Percentiles rank a stretch among this genome's conserved stretches.
phyloP scores from a whole-genome alignment of 2,113 vertebrate genomes.

The Hemibagrus wyckioides region DNA sequence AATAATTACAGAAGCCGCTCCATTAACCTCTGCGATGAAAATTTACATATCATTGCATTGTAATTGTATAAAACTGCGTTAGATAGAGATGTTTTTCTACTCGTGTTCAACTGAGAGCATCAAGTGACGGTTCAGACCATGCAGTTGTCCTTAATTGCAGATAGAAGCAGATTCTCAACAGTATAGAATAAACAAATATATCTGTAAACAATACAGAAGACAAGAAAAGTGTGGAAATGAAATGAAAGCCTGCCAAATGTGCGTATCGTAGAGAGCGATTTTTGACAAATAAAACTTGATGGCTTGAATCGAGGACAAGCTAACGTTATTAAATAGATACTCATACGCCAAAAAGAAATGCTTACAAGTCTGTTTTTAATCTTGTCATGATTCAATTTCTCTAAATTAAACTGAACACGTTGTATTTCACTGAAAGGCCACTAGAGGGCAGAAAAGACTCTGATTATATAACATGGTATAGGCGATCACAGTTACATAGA shows the following conservation, averaged over 20 bases:
- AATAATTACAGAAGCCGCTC: not conserved
- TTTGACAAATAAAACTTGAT: not conserved
- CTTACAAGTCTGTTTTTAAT: no score
- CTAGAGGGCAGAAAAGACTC: not conserved
- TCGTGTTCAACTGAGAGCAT: not conserved
- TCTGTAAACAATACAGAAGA: not conserved
- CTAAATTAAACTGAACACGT: not conserved
- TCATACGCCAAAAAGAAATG: not conserved
- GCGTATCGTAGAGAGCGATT: not conserved
- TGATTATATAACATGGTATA: not conserved
- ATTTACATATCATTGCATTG: not conserved
- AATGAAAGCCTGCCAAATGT: not conserved
- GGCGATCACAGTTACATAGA: not conserved
- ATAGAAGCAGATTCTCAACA: not conserved
- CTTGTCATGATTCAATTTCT: not conserved
- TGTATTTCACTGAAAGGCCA: not conserved
- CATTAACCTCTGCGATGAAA: slow-evolving; percentile 4
- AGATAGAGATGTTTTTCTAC: not conserved
- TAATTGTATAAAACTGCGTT: not conserved
- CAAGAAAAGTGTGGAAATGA: not conserved
- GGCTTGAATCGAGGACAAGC: not conserved
- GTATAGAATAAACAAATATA: not conserved
- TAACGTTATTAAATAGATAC: not conserved
- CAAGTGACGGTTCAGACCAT: not conserved
- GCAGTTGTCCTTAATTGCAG: not conserved